Evolutionary conservation across 1,140 invertebrate species (phyloP), one percentile per base, ranked within the genome.

Genomic region (Diploscapter pachys): DNA sequence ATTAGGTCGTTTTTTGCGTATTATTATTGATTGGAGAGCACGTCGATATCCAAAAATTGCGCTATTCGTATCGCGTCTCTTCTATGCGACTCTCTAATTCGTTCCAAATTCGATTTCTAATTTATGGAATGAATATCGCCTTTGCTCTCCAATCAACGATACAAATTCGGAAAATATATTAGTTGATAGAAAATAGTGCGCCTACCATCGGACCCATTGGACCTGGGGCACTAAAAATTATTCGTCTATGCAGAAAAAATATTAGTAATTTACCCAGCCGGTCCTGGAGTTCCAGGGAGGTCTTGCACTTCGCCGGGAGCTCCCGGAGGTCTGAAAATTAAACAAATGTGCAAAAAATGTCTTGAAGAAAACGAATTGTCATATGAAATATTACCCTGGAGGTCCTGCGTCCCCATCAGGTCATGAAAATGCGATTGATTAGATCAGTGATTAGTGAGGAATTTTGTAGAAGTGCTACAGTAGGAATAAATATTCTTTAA

Each of bases 201-300:
- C 56, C 50, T 72, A 73, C 77, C 9, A 72, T 63, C 5, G 74
- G 50, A 4, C 77, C 77, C 8, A 67, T 73, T 11, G 72, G 76
- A 69, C 79, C 78, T 56, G 79, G 75, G 52, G 75, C 75, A 59
- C 79, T 75, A 50, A 59, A 59, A 59, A 59, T 59, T 59, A 31
- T 59, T 59, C 31, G 31, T 31, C 2, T 59, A 59, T 11, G 57
- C 57, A 59, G 31, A 59, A 74, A 31, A 71, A 70, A 65, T 54
- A 62, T 65, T 31, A 31, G 31, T 65, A 8, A 65, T 3, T 54
- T 53, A 6, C 57, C 75, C 75, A 6, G 76, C 76, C 52, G 76
- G 76, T 69, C 76, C 76, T 50, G 76, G 76, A 49, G 72, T 53
- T 68, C 76, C 76, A 5, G 76, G 72, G n/a, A 50, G 9, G 9